Conservation (phyloP, 2,113 vertebrate species). For the Heteronetta atricapilla region DNA sequence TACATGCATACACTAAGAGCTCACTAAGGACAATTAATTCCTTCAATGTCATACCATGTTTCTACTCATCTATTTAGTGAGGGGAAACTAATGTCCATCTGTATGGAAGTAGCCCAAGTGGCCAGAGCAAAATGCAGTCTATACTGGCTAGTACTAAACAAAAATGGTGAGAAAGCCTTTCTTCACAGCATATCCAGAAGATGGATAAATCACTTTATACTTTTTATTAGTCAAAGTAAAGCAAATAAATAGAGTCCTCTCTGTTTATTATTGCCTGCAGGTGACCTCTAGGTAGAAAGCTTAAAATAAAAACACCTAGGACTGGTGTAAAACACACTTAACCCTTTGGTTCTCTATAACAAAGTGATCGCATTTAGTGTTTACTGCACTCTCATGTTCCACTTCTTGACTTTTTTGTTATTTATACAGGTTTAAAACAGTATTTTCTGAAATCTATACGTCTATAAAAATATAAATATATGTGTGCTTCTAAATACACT, state of each 20-base stretch:
- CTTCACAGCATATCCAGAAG: neutral
- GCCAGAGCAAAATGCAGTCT: neutral
- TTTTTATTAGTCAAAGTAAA: neutral
- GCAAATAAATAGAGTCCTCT: neutral
- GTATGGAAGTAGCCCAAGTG: neutral
- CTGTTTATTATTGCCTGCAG: neutral
- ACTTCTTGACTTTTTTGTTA: neutral
- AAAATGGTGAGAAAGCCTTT: neutral
- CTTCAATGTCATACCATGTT: neutral
- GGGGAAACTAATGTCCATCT: neutral
- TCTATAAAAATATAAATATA: neutral
- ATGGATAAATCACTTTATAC: neutral
- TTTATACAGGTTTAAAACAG: accelerated
- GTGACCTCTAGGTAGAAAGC: neutral
- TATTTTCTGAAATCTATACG: neutral
- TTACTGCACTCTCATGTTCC: neutral
- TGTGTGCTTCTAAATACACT: no score
- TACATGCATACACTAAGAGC: neutral
- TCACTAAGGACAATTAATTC: neutral
- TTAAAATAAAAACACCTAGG: neutral
- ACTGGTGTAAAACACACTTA: neutral
- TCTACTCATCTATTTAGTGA: neutral
- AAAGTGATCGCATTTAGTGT: neutral
- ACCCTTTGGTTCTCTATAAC: neutral
- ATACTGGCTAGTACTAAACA: neutral